A percentile compares a stretch with the other conserved stretches of the same genome.
Conservation (phyloP, 2,113 vertebrate species). For the Halichoerus grypus region DNA sequence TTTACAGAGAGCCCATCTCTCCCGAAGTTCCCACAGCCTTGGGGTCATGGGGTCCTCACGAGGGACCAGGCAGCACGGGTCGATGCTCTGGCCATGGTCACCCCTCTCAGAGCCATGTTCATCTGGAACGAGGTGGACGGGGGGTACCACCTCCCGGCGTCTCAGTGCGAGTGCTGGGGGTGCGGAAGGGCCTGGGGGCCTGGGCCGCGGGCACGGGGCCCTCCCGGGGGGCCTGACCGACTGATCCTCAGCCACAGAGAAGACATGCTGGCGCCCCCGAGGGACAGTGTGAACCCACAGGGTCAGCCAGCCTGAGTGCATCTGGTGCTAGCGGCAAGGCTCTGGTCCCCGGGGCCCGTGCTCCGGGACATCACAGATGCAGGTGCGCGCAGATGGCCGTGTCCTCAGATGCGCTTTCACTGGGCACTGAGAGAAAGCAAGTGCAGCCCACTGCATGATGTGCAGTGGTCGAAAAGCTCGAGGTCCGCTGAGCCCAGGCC, state of each 20-base stretch:
- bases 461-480: fast-evolving
- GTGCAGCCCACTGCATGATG: background rate
- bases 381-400: background rate
- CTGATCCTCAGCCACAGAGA: background rate
- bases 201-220: background rate
- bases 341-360: background rate
- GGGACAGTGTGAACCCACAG: background rate
- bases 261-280: background rate
- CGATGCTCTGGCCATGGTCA: background rate
- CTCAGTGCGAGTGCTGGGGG: background rate
- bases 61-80: background rate
- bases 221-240: background rate
- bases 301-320: background rate
- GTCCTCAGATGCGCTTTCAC: background rate
- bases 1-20: background rate
- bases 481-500: background rate
- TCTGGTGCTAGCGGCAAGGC: background rate
- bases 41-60: background rate
- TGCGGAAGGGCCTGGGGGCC: background rate
- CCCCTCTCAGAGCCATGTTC: background rate
- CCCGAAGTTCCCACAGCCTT: fast-evolving
- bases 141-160: background rate
- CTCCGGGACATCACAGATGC: fast-evolving
- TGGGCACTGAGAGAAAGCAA: background rate
- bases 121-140: background rate